A percentile compares a stretch with the other conserved stretches of the same genome.
These are phyloP conservation scores for Scomberomorus guttatus DNA, from an alignment of 2,797 vertebrate genomes.

Conservation along the genomic window DNA sequence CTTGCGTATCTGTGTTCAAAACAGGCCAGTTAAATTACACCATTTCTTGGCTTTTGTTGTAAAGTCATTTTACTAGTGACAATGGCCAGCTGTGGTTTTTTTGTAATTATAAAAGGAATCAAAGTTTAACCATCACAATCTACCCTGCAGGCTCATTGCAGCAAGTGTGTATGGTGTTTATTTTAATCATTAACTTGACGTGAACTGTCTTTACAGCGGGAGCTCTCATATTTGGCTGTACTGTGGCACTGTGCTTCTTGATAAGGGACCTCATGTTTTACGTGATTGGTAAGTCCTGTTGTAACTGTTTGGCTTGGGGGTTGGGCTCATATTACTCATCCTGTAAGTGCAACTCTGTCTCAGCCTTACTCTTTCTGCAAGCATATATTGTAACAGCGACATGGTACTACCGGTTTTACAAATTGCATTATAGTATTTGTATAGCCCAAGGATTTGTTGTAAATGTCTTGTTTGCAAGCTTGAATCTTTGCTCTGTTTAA, in stretches of 20 bases:
- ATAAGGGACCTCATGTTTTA: slow-evolving; percentile 99
- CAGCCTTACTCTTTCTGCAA: slow-evolving; percentile 6
- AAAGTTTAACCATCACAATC: neutral
- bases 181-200: slow-evolving; percentile 3
- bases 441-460: neutral
- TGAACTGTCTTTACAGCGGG: slow-evolving; percentile 86
- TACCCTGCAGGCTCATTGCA: neutral
- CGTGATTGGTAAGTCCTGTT: slow-evolving; percentile 95
- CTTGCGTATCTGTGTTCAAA: neutral
- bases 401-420: neutral
- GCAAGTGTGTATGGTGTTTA: neutral
- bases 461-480: neutral
- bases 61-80: neutral
- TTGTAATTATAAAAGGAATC: neutral
- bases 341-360: neutral
- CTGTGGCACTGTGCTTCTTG: slow-evolving; percentile 90
- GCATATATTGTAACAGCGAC: neutral
- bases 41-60: slow-evolving; percentile 15
- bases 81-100: neutral
- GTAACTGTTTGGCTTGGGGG: slow-evolving; percentile 39
- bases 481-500: neutral
- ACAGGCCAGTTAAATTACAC: neutral
- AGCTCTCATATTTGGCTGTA: slow-evolving; percentile 96
- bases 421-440: neutral
- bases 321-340: neutral